A percentile compares a stretch with the other conserved stretches of the same genome.
phyloP scores from a whole-genome alignment of 2,113 vertebrate species.

The Chlorodrepanis virens region DNA sequence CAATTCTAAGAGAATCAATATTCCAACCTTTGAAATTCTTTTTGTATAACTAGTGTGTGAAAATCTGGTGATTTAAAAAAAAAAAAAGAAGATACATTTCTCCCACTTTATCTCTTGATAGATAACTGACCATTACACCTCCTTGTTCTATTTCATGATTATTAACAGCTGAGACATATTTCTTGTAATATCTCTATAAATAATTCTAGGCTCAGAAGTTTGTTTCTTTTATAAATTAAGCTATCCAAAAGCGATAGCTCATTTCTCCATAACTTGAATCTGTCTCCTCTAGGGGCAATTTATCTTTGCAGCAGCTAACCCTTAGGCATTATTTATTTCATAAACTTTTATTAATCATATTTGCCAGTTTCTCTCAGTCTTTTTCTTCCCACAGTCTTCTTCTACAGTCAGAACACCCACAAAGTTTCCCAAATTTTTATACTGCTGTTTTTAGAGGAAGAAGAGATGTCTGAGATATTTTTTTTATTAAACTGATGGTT shows the following conservation, averaged over 20 bases:
- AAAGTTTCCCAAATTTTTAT: neutral
- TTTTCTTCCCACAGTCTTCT: neutral
- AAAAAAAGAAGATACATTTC: neutral
- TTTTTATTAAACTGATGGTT: neutral
- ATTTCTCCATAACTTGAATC: neutral
- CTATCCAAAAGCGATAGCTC: constrained; percentile 24
- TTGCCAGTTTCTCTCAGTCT: neutral
- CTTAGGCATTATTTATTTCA: constrained; percentile 41
- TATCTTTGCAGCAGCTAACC: constrained; percentile 17
- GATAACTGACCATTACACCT: constrained; percentile 11
- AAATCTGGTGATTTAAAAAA: neutral
- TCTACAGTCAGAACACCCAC: neutral
- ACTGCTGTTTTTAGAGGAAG: neutral
- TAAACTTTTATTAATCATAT: constrained; percentile 5
- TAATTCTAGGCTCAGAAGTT: neutral
- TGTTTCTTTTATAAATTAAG: constrained; percentile 52
- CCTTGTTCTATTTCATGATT: constrained; percentile 8
- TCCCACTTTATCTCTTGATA: neutral
- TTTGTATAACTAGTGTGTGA: neutral
- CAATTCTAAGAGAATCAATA: neutral
- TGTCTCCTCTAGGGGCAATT: constrained; percentile 9
- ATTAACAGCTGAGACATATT: constrained; percentile 1
- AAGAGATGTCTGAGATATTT: neutral
- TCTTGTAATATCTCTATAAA: constrained; percentile 19
- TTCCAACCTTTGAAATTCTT: neutral